Evolutionary conservation across 2,797 vertebrate species (phyloP), one percentile per base, ranked within the genome.

Genomic region (Ambastaia sidthimunki): DNA sequence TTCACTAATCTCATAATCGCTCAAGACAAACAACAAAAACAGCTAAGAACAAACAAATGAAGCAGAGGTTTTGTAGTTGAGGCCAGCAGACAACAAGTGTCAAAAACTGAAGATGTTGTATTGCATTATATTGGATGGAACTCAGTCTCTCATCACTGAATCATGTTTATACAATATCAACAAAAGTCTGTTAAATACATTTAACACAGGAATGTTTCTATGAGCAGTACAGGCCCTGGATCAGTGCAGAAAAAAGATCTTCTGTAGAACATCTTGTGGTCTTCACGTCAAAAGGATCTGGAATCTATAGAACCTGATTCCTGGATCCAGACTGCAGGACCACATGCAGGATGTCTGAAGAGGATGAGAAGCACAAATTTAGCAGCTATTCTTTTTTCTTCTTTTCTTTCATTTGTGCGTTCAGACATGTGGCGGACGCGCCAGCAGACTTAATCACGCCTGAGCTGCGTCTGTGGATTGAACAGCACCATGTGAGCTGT

Each of bases 371-470:
- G 18, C n/a, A n/a, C n/a, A n/a, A n/a, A 76, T 76, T 66, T 18
- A 13, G 9, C 16, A 0, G 52, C 28, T 57, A 19, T 52, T n/a
- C 69, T 68, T 50, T 62, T 63, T 41, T 66, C 69, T 57, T 69
- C 7, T 11, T n/a, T 23, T 2, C 23, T 65, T 28, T 48, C 21
- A 15, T 60, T 1, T 28, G n/a, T n/a, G 25, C 44, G 31, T 52
- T 18, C 48, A 67, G 34, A 48, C 60, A 78, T 75, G 63, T 81
- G 68, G 71, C 7, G 34, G n/a, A 72, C 52, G 71, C 54, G 19
- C 25, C 34, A 41, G 28, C 2, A 9, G 63, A 31, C 60, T 2
- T 68, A 18, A 1, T 13, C 21, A 25, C 59, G 66, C 21, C 76
- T 60, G 72, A 70, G 4, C 60, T n/a, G 21, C 18, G n/a, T 34